A percentile compares a stretch with the other conserved stretches of the same genome.
phyloP scores from a whole-genome alignment of 2,888 invertebrate genomes.

The Sphaerophoria rueppellii region DNA sequence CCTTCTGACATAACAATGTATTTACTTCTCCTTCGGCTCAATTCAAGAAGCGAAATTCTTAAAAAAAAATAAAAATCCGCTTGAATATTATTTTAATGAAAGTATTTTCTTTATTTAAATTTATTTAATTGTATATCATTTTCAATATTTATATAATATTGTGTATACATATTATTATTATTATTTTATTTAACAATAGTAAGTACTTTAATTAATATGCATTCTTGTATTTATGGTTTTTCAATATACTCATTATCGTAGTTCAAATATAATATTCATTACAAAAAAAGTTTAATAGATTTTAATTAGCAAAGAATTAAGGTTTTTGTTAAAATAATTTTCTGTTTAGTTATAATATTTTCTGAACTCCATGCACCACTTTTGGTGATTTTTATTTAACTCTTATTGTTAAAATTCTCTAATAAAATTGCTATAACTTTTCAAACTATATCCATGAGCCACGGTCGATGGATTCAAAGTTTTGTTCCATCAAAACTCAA shows the following conservation, averaged over 20 bases:
- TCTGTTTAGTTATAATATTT: constrained; percentile 24
- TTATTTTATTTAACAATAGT: constrained; percentile 71
- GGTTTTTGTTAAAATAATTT: constrained; percentile 24
- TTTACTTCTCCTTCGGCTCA: too few species aligned
- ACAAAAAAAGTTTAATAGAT: constrained; percentile 54
- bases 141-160: constrained; percentile 63
- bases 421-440: constrained; percentile 57
- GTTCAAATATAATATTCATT: constrained; percentile 64
- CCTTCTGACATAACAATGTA: too few species aligned
- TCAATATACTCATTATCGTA: constrained; percentile 47
- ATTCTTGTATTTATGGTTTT: constrained; percentile 58
- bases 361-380: constrained; percentile 34
- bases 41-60: neutral
- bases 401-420: neutral
- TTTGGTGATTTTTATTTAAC: constrained; percentile 12
- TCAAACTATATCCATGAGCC: constrained; percentile 36
- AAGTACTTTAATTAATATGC: constrained; percentile 68
- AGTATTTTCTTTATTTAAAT: constrained; percentile 54
- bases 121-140: constrained; percentile 71
- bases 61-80: constrained; percentile 9
- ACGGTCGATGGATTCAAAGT: constrained; percentile 29
- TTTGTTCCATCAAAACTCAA: constrained; percentile 43
- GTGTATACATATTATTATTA: constrained; percentile 58
- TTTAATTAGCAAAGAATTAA: constrained; percentile 65
- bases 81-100: constrained; percentile 10